These are phyloP conservation scores for Lepus europaeus DNA, from an alignment of 2,113 vertebrate species.

Conservation along the genomic window DNA sequence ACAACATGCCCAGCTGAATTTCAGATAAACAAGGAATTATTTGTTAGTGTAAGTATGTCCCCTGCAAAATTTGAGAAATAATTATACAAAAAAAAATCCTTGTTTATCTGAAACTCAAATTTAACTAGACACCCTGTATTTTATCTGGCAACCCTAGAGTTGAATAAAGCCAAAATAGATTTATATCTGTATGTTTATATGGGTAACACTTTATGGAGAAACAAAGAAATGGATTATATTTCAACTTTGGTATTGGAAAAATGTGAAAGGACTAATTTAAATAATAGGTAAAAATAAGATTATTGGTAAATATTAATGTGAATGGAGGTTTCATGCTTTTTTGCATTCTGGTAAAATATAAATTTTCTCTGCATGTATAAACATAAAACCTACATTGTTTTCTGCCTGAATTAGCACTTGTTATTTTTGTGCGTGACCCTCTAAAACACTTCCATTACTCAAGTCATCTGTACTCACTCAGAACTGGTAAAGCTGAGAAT, in stretches of 20 bases:
- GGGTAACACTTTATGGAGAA: constrained; percentile 54
- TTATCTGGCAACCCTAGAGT: constrained; percentile 48
- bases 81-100: constrained; percentile 1
- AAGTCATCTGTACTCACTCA: constrained; percentile 66
- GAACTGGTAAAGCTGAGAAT: constrained; percentile 55
- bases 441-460: constrained; percentile 63
- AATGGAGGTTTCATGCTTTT: background rate
- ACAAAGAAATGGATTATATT: constrained; percentile 59
- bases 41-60: constrained; percentile 10
- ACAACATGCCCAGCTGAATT: constrained; percentile 39
- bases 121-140: constrained; percentile 9
- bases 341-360: constrained; percentile 56
- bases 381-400: constrained; percentile 72
- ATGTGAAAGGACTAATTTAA: constrained; percentile 45
- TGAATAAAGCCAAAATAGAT: constrained; percentile 56
- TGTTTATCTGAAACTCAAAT: constrained; percentile 61
- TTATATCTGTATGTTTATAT: constrained; percentile 43
- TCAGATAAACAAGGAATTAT: constrained; percentile 53
- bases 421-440: constrained; percentile 69
- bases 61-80: background rate
- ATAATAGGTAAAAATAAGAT: constrained; percentile 58
- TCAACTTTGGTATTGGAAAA: constrained; percentile 46
- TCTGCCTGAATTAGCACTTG: constrained; percentile 69
- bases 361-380: constrained; percentile 56
- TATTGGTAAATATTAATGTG: constrained; percentile 48